Evolutionary conservation across 2,797 vertebrate genomes (phyloP).

Genomic region (Epinephelus coioides): DNA sequence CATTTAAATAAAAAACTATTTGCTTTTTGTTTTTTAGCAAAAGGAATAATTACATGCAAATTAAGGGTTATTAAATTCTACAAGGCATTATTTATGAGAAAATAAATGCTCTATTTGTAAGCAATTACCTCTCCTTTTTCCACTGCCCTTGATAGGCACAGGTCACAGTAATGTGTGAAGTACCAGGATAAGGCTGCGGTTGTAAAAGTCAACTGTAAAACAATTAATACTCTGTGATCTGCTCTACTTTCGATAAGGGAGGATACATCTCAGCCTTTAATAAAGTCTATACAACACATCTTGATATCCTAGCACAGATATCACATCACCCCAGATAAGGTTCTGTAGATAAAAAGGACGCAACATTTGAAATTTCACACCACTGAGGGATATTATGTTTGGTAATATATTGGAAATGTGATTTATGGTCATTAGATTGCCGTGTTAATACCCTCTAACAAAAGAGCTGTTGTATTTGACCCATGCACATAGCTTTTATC

Average conservation of each 20-base stretch:
- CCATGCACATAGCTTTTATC: constrained; percentile 57
- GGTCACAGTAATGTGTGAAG: constrained; percentile 26
- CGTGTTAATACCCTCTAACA: constrained; percentile 52
- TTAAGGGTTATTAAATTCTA: not conserved
- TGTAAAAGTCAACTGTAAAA: constrained; percentile 63
- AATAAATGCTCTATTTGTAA: not conserved
- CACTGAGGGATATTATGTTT: constrained; percentile 21
- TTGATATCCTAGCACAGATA: constrained; percentile 39
- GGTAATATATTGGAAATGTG: constrained; percentile 38
- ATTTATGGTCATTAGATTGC: constrained; percentile 59
- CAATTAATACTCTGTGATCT: constrained; percentile 64
- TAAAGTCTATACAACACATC: constrained; percentile 41
- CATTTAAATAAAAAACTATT: not conserved
- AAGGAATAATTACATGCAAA: not conserved
- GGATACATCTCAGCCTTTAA: constrained; percentile 40
- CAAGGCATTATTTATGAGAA: not conserved
- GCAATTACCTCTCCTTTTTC: not conserved
- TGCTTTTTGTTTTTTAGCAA: not conserved
- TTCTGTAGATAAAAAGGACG: constrained; percentile 17
- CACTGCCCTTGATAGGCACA: not conserved
- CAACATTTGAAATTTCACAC: constrained; percentile 45
- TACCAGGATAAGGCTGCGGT: not conserved
- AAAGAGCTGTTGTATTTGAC: constrained; percentile 64
- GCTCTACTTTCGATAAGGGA: constrained; percentile 32
- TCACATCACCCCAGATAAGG: constrained; percentile 53